These are phyloP conservation scores for Subanguina moxae DNA, from an alignment of 1,140 invertebrate genomes.

Conservation along the genomic window DNA sequence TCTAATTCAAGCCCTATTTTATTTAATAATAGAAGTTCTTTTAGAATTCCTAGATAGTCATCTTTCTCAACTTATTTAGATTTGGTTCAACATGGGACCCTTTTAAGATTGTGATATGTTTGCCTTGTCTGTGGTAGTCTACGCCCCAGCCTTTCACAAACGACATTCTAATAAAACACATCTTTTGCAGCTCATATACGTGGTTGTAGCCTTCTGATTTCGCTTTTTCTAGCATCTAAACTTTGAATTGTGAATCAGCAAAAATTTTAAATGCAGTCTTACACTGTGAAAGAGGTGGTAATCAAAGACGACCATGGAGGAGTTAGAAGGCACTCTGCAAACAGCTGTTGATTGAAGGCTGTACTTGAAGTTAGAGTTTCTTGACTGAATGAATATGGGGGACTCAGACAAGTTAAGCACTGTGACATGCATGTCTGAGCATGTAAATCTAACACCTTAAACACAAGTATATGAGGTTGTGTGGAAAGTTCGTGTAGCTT, in stretches of 20 bases:
- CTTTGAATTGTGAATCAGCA: constrained; percentile 8
- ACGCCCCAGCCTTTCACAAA: constrained; percentile 91
- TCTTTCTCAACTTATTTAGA: too few relatives aligned
- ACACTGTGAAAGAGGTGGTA: constrained; percentile 84
- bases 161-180: constrained; percentile 99
- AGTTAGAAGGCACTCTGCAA: constrained; percentile 37
- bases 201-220: constrained; percentile 96
- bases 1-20: too few relatives aligned
- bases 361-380: constrained; percentile 50
- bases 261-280: constrained; percentile 7
- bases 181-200: constrained; percentile 91
- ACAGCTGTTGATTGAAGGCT: constrained; percentile 43
- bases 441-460: constrained; percentile 36
- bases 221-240: constrained; percentile 84
- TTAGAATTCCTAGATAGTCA: too few relatives aligned
- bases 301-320: constrained; percentile 73
- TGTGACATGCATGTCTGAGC: constrained; percentile 32
- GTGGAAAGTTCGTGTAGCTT: too few relatives aligned
- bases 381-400: constrained; percentile 45
- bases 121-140: constrained; percentile 80
- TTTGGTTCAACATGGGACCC: too few relatives aligned
- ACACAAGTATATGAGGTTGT: too few relatives aligned
- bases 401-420: constrained; percentile 40
- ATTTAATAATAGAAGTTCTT: too few relatives aligned
- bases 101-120: too few relatives aligned